These are phyloP conservation scores for Euura lappo DNA, from an alignment of 1,140 invertebrate species.

Conservation along the genomic window DNA sequence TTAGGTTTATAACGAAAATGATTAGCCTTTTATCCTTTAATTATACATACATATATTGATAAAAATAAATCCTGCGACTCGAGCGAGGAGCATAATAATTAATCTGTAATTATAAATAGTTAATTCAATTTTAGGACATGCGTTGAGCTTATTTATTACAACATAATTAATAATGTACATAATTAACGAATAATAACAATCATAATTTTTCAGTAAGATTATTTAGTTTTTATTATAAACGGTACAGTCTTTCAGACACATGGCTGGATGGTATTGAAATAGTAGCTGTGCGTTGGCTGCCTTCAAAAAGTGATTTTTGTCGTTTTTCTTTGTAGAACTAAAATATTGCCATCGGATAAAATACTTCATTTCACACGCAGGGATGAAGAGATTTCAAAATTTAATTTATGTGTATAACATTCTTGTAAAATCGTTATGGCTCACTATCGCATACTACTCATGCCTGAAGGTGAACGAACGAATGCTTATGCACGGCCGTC, in stretches of 20 bases:
- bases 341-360: neutral
- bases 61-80: neutral
- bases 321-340: neutral
- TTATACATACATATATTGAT: neutral
- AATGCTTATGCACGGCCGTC: neutral
- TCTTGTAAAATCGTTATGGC: neutral
- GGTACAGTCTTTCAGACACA: conserved; percentile 13
- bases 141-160: conserved; percentile 59
- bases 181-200: conserved; percentile 36
- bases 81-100: conserved; percentile 1
- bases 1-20: neutral
- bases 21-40: conserved; percentile 6
- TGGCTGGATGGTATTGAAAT: conserved; percentile 13
- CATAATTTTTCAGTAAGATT: neutral
- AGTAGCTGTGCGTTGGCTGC: neutral
- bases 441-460: neutral
- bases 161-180: conserved; percentile 50
- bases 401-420: neutral
- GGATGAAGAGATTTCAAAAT: neutral
- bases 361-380: neutral
- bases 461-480: neutral
- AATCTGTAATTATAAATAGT: conserved; percentile 8
- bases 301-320: neutral
- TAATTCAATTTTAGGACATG: conserved; percentile 39
- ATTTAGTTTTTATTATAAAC: conserved; percentile 11